Evolutionary conservation across 2,888 invertebrate genomes (phyloP), one percentile per base, ranked within the genome.

Genomic region (Brachyptera putata): DNA sequence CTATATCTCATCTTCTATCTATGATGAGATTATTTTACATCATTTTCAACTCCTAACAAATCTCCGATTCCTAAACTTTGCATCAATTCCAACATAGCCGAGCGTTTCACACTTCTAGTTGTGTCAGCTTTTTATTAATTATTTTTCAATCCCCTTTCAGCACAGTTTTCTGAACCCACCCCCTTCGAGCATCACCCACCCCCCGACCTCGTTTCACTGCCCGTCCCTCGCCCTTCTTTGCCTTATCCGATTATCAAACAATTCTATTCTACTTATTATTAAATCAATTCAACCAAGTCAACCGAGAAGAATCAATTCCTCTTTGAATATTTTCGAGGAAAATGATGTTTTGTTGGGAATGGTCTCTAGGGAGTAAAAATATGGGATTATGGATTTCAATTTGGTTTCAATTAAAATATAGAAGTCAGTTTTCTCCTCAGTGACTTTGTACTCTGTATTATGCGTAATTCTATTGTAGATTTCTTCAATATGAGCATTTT

Each of bases 121-220:
- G 53, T 34, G 53, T 53, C 53, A 53, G 53, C 36, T 36, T 53
- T 53, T 53, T 53, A 53, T 53, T 53, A 53, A 53, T 53, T 53
- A 53, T 53, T 53, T 53, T 53, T 36, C 53, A 53, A 53, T 53
- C 53, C 53, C 53, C 22, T 53, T 53, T 53, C 53, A 53, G 36
- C 53, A 53, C 53, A 53, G 36, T 36, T 18, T 53, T 16, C 53
- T n/a, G n/a, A n/a, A n/a, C n/a, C n/a, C n/a, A 18, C 43, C 43
- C 43, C 16, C 18, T 22, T 18, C 36, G 26, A 26, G 26, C 26
- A 25, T 25, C 26, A 11, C 34, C 36, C 18, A 30, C 34, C 34
- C 11, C 36, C 13, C 36, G 37, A 26, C 14, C 26, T 21, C 25
- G 21, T 24, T 50, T 50, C 30, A 26, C n/a, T 5, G n/a, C 48